Evolutionary conservation across 2,797 vertebrate genomes (phyloP), one percentile per base, ranked within the genome.

Genomic region (Danio albolineatus): DNA sequence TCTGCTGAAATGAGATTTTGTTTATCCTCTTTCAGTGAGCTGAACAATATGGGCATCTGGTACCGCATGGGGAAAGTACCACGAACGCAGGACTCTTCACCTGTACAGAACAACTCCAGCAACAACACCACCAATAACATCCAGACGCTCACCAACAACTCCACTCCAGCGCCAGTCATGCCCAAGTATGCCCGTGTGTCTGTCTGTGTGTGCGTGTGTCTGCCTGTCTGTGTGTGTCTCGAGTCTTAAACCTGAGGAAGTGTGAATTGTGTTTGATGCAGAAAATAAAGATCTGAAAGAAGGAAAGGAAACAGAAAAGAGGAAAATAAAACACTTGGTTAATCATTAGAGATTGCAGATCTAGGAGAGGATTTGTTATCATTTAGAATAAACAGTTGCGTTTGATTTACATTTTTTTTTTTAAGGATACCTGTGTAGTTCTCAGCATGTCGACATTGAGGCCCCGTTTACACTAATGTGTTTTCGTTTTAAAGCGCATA

Each of bases 31-130:
- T 44, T 36, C 91, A 99, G 98, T 86, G 98, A 99, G 84, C 81
- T 99, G 88, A 99, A 99, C 93, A 99, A 90, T 92, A 99, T 99
- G 98, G 97, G 97, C 0, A 99, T 99, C 87, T 99, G 98, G 98
- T 99, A 99, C 59, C 95, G 97, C 12, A 99, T 99, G 97, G 98
- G 98, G 46, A 94, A 92, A 66, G 98, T 99, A 1, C 97, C 96
- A 0, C 94, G 96, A 67, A 95, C 95, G 4, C 96, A 96, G 2
- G 97, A 99, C 76, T 89, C 95, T 0, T 80, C 87, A 2, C 86
- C 90, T 38, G 85, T 86, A 2, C 88, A 90, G n/a, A 81, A 85
- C 77, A 85, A 88, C 78, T 91, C 90, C 87, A 90, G 90, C 76
- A 60, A 87, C 71, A 95, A 96, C 82, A 91, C 89, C 87, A 90